Percentiles rank a stretch among this genome's conserved stretches.
Evolutionary conservation across 2,888 invertebrate species (phyloP).

Genomic region (Temnothorax ravouxi): DNA sequence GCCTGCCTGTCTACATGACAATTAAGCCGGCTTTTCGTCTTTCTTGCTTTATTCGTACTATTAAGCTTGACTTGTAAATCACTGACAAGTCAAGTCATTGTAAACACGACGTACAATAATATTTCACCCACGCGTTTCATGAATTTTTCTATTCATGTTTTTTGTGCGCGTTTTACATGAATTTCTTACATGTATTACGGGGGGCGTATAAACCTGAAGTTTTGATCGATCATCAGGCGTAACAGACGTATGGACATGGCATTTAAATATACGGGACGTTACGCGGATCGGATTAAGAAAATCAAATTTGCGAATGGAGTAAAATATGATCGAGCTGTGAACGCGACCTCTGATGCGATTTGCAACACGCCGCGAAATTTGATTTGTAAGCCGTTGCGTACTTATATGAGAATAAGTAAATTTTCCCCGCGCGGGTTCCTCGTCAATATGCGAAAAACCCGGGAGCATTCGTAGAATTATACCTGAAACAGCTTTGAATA

Average conservation of each 20-base stretch:
- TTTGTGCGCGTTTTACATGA: not conserved
- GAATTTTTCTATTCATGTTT: constrained; percentile 6
- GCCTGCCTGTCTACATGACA: constrained; percentile 30
- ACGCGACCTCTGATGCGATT: constrained; percentile 50
- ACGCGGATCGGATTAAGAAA: not conserved
- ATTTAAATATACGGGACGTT: not conserved
- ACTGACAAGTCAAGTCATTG: not conserved
- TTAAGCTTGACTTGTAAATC: constrained; percentile 16
- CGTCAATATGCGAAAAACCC: not conserved
- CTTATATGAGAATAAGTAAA: constrained; percentile 48
- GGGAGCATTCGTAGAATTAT: not conserved
- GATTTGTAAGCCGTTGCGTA: constrained; percentile 47
- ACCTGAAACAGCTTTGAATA: not conserved
- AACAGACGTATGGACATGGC: not conserved
- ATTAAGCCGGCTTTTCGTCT: constrained; percentile 32
- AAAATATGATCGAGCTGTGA: constrained; percentile 31
- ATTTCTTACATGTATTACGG: not conserved
- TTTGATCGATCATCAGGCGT: constrained; percentile 21
- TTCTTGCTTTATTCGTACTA: constrained; percentile 48
- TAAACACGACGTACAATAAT: not conserved
- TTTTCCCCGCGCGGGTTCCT: constrained; percentile 16
- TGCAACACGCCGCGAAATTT: constrained; percentile 22
- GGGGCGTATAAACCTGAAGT: not conserved
- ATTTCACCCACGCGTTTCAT: not conserved
- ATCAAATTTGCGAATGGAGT: constrained; percentile 30